Evolutionary conservation across 2,113 vertebrate genomes (phyloP).

Genomic region (Hypanus sabinus): DNA sequence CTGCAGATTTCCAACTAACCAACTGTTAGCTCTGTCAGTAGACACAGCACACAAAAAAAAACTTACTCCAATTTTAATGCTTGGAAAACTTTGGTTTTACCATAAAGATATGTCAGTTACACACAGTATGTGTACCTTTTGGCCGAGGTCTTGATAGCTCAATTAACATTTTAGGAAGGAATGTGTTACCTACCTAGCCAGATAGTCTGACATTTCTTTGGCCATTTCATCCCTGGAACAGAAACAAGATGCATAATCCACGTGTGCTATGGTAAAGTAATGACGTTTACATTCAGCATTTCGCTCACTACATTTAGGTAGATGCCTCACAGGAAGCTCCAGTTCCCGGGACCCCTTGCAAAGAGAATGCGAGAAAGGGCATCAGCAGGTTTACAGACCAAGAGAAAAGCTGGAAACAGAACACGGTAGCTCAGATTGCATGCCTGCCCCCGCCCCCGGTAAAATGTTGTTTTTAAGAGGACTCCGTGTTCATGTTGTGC

Average conservation of each 20-base stretch:
- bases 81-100: not conserved
- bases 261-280: not conserved
- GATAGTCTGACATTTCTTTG: conserved; percentile 83
- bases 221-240: conserved; percentile 92
- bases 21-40: not conserved
- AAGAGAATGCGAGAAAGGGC: not conserved
- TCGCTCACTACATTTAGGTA: not conserved
- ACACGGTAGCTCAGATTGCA: not conserved
- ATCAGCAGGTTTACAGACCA: not conserved
- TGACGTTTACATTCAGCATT: not conserved
- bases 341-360: not conserved
- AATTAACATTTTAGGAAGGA: not conserved
- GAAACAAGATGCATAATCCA: conserved; percentile 39
- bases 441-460: too few species aligned
- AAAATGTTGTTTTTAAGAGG: not conserved
- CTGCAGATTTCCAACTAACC: not conserved
- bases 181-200: conserved; percentile 78
- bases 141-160: not conserved
- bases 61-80: not conserved
- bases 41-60: not conserved
- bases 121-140: not conserved
- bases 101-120: not conserved
- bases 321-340: not conserved
- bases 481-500: too few species aligned
- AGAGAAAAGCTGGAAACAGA: not conserved